Conservation (phyloP, 2,888 invertebrate species). For the Pyrocoelia pectoralis region DNA sequence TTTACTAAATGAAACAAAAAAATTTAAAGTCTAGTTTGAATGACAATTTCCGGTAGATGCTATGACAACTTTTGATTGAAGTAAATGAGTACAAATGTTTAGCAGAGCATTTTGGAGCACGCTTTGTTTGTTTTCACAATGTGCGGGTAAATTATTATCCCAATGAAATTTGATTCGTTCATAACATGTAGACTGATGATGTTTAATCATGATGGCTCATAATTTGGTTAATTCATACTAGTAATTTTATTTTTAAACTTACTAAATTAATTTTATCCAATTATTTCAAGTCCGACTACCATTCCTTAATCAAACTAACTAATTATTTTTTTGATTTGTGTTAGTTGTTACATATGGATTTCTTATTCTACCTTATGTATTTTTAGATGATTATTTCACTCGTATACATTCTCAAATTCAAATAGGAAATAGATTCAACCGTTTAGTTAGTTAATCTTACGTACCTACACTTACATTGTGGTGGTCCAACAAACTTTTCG, state of each 20-base stretch:
- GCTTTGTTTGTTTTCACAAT: constrained; percentile 53
- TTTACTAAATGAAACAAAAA: constrained; percentile 46
- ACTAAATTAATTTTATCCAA: constrained; percentile 26
- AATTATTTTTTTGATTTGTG: no score
- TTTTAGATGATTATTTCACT: no score
- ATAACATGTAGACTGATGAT: constrained; percentile 46
- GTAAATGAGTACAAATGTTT: constrained; percentile 51
- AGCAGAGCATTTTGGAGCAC: constrained; percentile 42
- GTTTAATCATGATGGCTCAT: constrained; percentile 42
- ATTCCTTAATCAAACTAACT: no score
- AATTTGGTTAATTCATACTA: constrained; percentile 35
- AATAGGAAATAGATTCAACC: no score
- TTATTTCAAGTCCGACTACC: constrained; percentile 13
- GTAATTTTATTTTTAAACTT: background rate
- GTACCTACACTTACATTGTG: no score
- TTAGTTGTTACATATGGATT: no score
- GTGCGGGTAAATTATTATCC: constrained; percentile 55
- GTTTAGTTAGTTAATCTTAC: no score
- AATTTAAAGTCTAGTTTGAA: constrained; percentile 48
- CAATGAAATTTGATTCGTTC: constrained; percentile 54
- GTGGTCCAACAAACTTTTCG: no score
- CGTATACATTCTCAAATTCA: no score
- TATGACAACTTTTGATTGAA: constrained; percentile 54
- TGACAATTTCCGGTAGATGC: constrained; percentile 55
- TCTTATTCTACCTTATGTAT: no score